phyloP scores from a whole-genome alignment of 2,797 vertebrate species.

The Podarcis siculus region DNA sequence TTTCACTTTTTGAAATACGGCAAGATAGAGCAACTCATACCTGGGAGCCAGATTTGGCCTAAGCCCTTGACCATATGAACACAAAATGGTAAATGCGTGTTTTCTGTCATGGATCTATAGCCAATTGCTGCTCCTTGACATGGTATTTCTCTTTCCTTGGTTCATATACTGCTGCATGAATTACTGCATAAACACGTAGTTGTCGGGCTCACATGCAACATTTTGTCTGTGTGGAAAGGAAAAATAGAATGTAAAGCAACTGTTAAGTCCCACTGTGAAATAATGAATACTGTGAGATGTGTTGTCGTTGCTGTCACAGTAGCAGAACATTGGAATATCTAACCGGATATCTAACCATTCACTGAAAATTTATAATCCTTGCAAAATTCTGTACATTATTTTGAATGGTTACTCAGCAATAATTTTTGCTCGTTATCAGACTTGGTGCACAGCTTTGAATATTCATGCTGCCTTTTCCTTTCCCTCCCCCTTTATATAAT shows the following conservation, averaged over 20 bases:
- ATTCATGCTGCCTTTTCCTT: not conserved
- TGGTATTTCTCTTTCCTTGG: too few species aligned
- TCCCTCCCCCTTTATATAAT: constrained; percentile 3
- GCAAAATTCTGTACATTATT: constrained; percentile 5
- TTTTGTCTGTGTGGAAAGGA: not conserved
- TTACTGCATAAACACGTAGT: too few species aligned
- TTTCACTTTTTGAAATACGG: too few species aligned
- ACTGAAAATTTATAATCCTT: not conserved
- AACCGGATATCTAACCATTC: not conserved
- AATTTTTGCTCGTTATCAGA: not conserved
- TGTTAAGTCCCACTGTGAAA: not conserved
- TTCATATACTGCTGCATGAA: too few species aligned
- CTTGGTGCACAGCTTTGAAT: not conserved
- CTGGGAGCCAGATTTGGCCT: too few species aligned
- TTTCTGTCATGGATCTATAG: too few species aligned
- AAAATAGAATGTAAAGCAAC: not conserved
- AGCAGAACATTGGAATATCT: not conserved
- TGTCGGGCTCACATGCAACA: too few species aligned
- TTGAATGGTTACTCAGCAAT: not conserved
- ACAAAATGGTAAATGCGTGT: too few species aligned
- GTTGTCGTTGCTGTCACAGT: not conserved
- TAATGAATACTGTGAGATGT: not conserved
- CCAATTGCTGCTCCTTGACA: too few species aligned
- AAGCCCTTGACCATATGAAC: too few species aligned
- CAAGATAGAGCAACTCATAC: too few species aligned